phyloP scores from a whole-genome alignment of 2,113 vertebrate genomes.

The Morphnarchus princeps region DNA sequence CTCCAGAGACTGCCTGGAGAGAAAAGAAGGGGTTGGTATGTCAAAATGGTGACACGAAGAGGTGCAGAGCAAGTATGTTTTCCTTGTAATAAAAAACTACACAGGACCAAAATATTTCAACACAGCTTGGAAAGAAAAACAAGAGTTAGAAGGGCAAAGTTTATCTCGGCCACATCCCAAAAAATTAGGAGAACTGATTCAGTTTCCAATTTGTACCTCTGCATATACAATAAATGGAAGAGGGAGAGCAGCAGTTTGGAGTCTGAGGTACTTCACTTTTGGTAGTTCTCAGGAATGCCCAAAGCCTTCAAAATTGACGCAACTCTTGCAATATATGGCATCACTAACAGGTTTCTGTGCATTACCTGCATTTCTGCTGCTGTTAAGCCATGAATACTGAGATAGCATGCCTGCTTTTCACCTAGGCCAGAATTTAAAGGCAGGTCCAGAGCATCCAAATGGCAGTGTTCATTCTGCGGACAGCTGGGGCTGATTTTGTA shows the following conservation, averaged over 20 bases:
- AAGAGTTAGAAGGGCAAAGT: conserved; percentile 6
- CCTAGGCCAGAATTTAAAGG: not conserved
- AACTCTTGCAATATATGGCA: not conserved
- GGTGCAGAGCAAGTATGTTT: not conserved
- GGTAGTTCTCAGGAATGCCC: not conserved
- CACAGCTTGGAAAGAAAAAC: conserved; percentile 51
- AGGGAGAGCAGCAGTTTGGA: not conserved
- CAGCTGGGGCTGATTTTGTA: not conserved
- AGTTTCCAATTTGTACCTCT: not conserved
- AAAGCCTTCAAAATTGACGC: not conserved
- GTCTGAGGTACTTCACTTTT: not conserved
- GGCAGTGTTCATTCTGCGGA: not conserved
- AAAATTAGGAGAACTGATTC: not conserved
- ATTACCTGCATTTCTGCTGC: not conserved
- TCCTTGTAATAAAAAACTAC: not conserved
- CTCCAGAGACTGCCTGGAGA: not conserved
- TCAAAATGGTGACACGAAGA: conserved; percentile 1
- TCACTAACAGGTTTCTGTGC: not conserved
- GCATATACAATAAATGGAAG: not conserved
- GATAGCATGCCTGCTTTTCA: not conserved
- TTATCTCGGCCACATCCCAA: not conserved
- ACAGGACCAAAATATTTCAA: not conserved
- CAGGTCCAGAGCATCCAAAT: not conserved
- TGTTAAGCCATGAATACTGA: not conserved
- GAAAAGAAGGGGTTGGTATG: not conserved